Percentiles rank a stretch among this genome's conserved stretches.
phyloP scores from a whole-genome alignment of 1,140 invertebrate genomes.

The Odontomachus brunneus region DNA sequence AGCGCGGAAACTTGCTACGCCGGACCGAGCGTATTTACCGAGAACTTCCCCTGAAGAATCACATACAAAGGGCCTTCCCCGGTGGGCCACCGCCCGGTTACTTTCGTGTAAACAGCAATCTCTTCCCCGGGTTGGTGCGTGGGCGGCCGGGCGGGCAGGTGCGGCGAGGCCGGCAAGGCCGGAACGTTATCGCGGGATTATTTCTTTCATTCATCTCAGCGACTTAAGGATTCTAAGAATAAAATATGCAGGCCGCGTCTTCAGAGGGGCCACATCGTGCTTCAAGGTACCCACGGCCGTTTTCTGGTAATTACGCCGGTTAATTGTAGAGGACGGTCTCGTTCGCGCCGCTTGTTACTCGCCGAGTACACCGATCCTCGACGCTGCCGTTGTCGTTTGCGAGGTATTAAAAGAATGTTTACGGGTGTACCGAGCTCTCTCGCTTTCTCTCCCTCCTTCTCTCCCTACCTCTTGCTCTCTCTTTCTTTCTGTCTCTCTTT shows the following conservation, averaged over 20 bases:
- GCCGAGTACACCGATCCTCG: slow-evolving; percentile 20
- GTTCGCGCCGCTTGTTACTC: slow-evolving; percentile 42
- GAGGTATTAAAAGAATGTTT: slow-evolving; percentile 76
- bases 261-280: slow-evolving; percentile 48
- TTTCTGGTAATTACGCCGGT: slow-evolving; percentile 78
- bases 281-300: slow-evolving; percentile 58
- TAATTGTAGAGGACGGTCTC: slow-evolving; percentile 75
- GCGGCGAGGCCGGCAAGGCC: no score
- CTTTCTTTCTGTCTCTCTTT: slow-evolving; percentile 4
- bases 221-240: slow-evolving; percentile 78
- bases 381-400: slow-evolving; percentile 23
- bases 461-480: slow-evolving; percentile 7
- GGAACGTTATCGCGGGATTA: slow-evolving; percentile 73
- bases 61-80: slow-evolving; percentile 44
- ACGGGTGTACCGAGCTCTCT: slow-evolving; percentile 56
- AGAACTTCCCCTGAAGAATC: slow-evolving; percentile 64
- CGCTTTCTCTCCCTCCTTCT: slow-evolving; percentile 3
- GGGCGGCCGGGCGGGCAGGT: neutral
- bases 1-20: slow-evolving; percentile 59
- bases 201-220: slow-evolving; percentile 68
- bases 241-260: slow-evolving; percentile 75
- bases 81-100: slow-evolving; percentile 63
- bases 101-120: slow-evolving; percentile 70
- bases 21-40: slow-evolving; percentile 62
- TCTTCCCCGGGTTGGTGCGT: slow-evolving; percentile 14